Evolutionary conservation across 2,113 vertebrate genomes (phyloP).

Genomic region (Sinocyclocheilus grahami): DNA sequence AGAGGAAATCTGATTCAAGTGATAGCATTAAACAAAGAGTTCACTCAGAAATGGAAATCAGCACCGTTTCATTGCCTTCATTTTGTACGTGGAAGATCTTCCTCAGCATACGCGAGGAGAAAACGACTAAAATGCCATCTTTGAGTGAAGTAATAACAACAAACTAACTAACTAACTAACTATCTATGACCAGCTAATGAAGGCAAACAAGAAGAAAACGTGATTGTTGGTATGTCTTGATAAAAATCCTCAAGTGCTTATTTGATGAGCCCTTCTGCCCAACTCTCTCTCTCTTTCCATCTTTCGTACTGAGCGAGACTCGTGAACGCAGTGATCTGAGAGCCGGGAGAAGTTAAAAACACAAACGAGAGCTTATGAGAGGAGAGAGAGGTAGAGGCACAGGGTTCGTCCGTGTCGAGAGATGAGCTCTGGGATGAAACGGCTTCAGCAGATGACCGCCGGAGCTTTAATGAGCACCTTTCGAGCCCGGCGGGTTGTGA

Average conservation of each 20-base stretch:
- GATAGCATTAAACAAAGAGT: neutral
- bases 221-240: conserved; percentile 13
- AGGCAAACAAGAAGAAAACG: neutral
- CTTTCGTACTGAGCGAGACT: neutral
- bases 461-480: conserved; percentile 70
- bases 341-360: conserved; percentile 10
- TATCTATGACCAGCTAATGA: neutral
- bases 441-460: conserved; percentile 39
- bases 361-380: neutral
- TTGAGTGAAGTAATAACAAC: neutral
- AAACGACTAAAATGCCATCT: neutral
- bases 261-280: conserved; percentile 6
- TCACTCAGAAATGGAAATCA: neutral
- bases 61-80: neutral
- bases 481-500: conserved; percentile 82
- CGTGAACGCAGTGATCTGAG: conserved; percentile 40
- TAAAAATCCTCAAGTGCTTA: conserved; percentile 23
- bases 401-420: conserved; percentile 40
- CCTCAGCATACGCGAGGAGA: neutral
- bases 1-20: neutral
- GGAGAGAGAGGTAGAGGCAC: conserved; percentile 6
- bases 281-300: conserved; percentile 8
- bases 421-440: conserved; percentile 13
- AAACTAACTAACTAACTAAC: neutral
- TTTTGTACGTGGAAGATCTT: neutral